A percentile compares a stretch with the other conserved stretches of the same genome.
Evolutionary conservation across 2,797 vertebrate genomes (phyloP).

Genomic region (Gymnopithys bicolor): DNA sequence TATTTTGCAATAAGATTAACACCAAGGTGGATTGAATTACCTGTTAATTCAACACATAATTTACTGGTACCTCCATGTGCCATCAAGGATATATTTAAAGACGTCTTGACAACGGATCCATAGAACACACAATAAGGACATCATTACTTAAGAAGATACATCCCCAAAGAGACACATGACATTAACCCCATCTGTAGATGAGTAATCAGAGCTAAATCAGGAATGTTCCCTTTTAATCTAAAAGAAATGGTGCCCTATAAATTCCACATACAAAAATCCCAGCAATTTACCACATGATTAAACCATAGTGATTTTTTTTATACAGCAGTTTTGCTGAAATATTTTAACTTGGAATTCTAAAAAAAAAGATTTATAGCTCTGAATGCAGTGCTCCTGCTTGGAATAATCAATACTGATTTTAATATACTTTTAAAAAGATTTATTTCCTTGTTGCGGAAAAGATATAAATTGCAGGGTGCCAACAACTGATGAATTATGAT

Average conservation of each 20-base stretch:
- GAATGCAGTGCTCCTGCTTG: background rate
- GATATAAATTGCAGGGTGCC: conserved; percentile 62
- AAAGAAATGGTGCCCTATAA: conserved; percentile 62
- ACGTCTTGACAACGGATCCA: conserved; percentile 18
- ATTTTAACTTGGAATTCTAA: conserved; percentile 51
- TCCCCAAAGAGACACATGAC: conserved; percentile 48
- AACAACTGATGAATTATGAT: conserved; percentile 56
- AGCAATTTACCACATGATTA: conserved; percentile 69
- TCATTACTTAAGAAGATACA: conserved; percentile 49
- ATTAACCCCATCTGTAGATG: conserved; percentile 70
- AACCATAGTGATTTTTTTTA: conserved; percentile 26
- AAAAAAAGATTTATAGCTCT: conserved; percentile 48
- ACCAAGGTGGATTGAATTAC: conserved; percentile 59
- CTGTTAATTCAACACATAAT: conserved; percentile 60
- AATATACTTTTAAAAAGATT: conserved; percentile 60
- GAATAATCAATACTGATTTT: conserved; percentile 73
- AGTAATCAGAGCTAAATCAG: conserved; percentile 67
- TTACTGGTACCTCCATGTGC: conserved; percentile 32
- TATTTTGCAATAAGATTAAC: conserved; percentile 64
- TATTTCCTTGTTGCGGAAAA: conserved; percentile 65
- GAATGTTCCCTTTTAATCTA: conserved; percentile 43
- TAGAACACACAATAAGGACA: conserved; percentile 41
- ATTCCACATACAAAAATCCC: conserved; percentile 55
- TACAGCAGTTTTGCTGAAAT: conserved; percentile 30
- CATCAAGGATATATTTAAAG: conserved; percentile 50